Base-by-base conservation (phyloP, 2,888 invertebrate species). In the Cheilosia soror region DNA sequence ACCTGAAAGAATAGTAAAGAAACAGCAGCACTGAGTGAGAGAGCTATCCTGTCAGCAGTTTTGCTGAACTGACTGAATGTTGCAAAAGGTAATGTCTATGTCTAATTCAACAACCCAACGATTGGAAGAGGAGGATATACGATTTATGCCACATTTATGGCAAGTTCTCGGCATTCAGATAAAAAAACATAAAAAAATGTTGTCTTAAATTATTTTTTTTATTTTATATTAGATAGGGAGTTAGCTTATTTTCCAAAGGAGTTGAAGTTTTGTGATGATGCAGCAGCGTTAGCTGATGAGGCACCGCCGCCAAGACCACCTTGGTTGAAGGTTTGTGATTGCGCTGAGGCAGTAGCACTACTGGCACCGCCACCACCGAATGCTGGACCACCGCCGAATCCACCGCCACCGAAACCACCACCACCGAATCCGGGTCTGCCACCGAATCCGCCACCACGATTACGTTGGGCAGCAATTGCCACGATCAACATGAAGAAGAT, bases 401-500 rank as follows among this genome's bases (percentile, higher is more conserved):
- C 78, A 11, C 51, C 72, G 9, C 53, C 65, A 5, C 49, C 66
- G 7, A 27, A 58, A 3, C 60, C 11, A 53, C 63, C 68, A 31
- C 82, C 76, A 37, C 27, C 53, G 13, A 29, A n/a, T 20, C 20
- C 20, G 20, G 20, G 20, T 20, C 20, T 20, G 20, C 20, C 20
- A 20, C 20, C 20, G 20, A 20, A 20, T 20, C 51, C 49, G 5
- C 65, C 65, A 9, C 51, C 37, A 31, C 29, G 44, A 5, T 29
- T 29, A 13, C 44, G 76, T 55, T 90, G 89, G 7, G 91, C 90
- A 60, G 88, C 63, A 44, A 84, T 88, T 15, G 87, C 89, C 51
- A 89, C 90, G 79, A 90, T 87, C 80, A 90, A 40, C 69, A 91
- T 58, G n/a, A 88, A 89, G 25, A 91, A 65, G 51, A 89, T 89